Evolutionary conservation across 2,797 vertebrate genomes (phyloP).

Genomic region (Mormyrus hasselquistii): DNA sequence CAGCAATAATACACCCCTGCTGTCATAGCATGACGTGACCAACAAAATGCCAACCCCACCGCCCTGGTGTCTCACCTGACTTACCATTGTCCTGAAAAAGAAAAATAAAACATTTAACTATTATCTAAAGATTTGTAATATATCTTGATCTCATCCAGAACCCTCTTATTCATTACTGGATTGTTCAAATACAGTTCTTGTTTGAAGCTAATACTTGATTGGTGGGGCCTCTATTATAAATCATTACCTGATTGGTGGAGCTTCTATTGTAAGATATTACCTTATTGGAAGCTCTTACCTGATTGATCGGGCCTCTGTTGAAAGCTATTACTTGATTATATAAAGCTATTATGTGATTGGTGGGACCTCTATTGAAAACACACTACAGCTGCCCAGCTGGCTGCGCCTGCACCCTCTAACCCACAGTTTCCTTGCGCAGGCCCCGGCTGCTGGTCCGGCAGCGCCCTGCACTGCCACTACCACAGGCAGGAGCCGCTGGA

Average conservation of each 20-base stretch:
- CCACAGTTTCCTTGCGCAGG: slow-evolving; percentile 44
- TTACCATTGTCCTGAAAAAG: background rate
- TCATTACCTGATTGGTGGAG: background rate
- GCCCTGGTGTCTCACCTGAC: background rate
- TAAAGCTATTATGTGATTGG: background rate
- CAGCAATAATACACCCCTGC: background rate
- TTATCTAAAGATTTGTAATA: background rate
- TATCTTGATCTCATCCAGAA: background rate
- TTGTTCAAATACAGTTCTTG: background rate
- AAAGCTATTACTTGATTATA: background rate
- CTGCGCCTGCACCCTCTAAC: background rate
- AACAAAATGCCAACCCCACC: background rate
- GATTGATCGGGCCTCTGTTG: background rate
- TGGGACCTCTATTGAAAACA: background rate
- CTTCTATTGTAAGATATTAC: background rate
- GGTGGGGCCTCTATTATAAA: background rate
- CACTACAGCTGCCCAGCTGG: background rate
- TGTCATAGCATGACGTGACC: background rate
- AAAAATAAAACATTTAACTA: background rate
- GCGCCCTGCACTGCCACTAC: slow-evolving; percentile 64
- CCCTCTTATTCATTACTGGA: background rate
- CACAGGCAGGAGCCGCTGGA: slow-evolving; percentile 75
- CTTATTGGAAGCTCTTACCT: background rate
- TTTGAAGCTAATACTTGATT: background rate
- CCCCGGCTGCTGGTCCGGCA: slow-evolving; percentile 55